These are phyloP conservation scores for Limnodromus scolopaceus DNA, from an alignment of 2,797 vertebrate genomes.

Conservation along the genomic window DNA sequence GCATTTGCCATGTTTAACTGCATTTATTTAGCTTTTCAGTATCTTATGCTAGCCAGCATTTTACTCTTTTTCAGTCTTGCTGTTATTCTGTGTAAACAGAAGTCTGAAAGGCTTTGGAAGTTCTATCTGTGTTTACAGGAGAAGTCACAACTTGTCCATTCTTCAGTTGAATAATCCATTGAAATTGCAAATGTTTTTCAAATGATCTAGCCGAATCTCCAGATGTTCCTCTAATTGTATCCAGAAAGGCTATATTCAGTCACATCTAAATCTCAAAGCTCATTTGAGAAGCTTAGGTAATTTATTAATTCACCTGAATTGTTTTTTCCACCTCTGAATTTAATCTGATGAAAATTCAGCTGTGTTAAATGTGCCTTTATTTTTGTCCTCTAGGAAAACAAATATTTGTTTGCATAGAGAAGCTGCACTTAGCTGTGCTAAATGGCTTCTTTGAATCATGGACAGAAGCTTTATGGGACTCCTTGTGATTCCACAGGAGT, in stretches of 20 bases:
- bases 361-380: slow-evolving; percentile 12
- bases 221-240: slow-evolving; percentile 49
- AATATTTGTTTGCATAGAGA: slow-evolving; percentile 33
- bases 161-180: slow-evolving; percentile 22
- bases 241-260: not conserved
- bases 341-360: slow-evolving; percentile 2
- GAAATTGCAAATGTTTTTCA: slow-evolving; percentile 26
- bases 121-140: not conserved
- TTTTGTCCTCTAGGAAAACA: slow-evolving; percentile 31
- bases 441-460: slow-evolving; percentile 46
- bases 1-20: not conserved
- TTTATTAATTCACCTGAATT: slow-evolving; percentile 58
- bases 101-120: not conserved
- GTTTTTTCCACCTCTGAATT: slow-evolving; percentile 30
- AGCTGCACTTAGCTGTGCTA: slow-evolving; percentile 20
- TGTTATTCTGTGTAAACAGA: not conserved
- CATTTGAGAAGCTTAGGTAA: not conserved
- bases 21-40: slow-evolving; percentile 26
- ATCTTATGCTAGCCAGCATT: not conserved
- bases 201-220: not conserved
- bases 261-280: slow-evolving; percentile 21
- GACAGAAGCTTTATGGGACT: slow-evolving; percentile 51
- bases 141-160: not conserved
- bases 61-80: not conserved
- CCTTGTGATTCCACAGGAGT: slow-evolving; percentile 30